These are phyloP conservation scores for Sporophila hypoxantha DNA, from an alignment of 2,113 vertebrate species.

Conservation along the genomic window DNA sequence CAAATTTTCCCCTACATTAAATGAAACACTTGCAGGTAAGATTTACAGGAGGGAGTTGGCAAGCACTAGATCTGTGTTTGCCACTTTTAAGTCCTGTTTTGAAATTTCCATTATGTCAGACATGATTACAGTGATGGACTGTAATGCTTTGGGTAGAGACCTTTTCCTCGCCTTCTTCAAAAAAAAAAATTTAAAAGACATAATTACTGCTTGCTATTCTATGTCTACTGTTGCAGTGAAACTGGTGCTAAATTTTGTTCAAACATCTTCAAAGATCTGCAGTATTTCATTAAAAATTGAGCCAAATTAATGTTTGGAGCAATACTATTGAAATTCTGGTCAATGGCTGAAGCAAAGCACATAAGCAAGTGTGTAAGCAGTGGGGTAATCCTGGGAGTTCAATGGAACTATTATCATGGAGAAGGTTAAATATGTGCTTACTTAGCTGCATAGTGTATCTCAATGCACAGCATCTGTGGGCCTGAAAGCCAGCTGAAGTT, in stretches of 20 bases:
- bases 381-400: not conserved
- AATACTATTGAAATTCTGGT: not conserved
- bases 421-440: not conserved
- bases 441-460: not conserved
- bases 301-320: not conserved
- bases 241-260: not conserved
- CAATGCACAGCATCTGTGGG: not conserved
- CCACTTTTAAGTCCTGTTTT: not conserved
- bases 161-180: not conserved
- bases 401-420: not conserved
- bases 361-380: not conserved
- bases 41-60: not conserved
- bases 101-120: not conserved
- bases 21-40: not conserved
- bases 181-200: not conserved
- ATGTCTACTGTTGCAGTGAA: not conserved
- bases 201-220: not conserved
- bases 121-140: not conserved
- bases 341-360: not conserved
- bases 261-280: not conserved
- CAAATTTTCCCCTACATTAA: not conserved
- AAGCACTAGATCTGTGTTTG: not conserved
- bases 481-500: not conserved
- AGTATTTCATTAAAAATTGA: not conserved
- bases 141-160: not conserved